Evolutionary conservation across 1,140 invertebrate genomes (phyloP).

Genomic region (Probaryconus sp.): DNA sequence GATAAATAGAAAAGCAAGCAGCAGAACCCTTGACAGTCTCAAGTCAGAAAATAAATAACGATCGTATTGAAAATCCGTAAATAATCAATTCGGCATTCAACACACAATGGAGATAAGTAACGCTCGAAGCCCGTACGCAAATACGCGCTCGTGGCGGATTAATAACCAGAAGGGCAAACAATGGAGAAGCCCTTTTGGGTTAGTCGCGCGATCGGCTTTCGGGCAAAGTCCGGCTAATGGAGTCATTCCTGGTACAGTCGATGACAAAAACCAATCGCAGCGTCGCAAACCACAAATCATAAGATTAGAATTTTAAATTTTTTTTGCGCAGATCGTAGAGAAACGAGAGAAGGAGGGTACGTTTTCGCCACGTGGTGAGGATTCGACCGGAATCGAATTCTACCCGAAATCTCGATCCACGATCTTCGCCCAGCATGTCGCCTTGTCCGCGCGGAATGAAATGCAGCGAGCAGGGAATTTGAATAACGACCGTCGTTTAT

Average conservation of each 20-base stretch:
- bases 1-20: slow-evolving; percentile 34
- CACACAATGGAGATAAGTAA: slow-evolving; percentile 59
- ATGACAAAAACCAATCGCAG: slow-evolving; percentile 62
- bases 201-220: slow-evolving; percentile 64
- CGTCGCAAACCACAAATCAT: slow-evolving; percentile 74
- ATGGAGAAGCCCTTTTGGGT: slow-evolving; percentile 52
- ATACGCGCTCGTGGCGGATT: slow-evolving; percentile 55
- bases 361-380: slow-evolving; percentile 63
- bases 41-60: slow-evolving; percentile 58
- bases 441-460: slow-evolving; percentile 65
- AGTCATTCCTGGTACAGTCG: slow-evolving; percentile 73
- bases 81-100: slow-evolving; percentile 59
- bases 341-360: neutral
- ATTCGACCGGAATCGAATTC: slow-evolving; percentile 70
- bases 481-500: slow-evolving; percentile 74
- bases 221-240: slow-evolving; percentile 73
- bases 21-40: slow-evolving; percentile 30
- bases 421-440: slow-evolving; percentile 67
- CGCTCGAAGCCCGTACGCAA: slow-evolving; percentile 51
- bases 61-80: slow-evolving; percentile 53
- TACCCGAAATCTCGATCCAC: slow-evolving; percentile 72
- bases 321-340: slow-evolving; percentile 8
- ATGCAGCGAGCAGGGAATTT: slow-evolving; percentile 67
- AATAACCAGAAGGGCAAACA: slow-evolving; percentile 61
- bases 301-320: slow-evolving; percentile 79